Evolutionary conservation across 2,888 invertebrate genomes (phyloP).

Genomic region (Erebia epiphron): DNA sequence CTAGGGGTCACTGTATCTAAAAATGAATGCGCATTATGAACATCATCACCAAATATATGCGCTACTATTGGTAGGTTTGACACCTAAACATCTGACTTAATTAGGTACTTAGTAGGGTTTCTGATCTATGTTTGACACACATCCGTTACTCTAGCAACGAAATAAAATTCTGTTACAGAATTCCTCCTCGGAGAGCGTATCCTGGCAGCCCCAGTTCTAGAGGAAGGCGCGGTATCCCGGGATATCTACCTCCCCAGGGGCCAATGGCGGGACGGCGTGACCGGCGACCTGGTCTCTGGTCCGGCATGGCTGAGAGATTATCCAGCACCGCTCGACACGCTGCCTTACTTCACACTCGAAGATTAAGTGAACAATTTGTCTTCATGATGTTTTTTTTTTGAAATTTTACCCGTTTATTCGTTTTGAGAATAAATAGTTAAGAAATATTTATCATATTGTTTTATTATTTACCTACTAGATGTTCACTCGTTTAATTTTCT

Average conservation of each 20-base stretch:
- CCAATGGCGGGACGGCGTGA: constrained; percentile 84
- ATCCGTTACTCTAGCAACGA: too few relatives aligned
- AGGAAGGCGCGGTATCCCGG: constrained; percentile 82
- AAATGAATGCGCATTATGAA: too few relatives aligned
- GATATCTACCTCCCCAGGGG: constrained; percentile 88
- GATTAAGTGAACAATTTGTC: constrained; percentile 42
- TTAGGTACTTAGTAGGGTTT: too few relatives aligned
- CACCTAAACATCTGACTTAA: too few relatives aligned
- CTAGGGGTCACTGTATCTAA: too few relatives aligned
- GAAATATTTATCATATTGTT: neutral
- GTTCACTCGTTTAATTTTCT: too few relatives aligned
- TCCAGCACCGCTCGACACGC: constrained; percentile 83
- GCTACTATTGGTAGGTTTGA: too few relatives aligned
- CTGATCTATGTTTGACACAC: too few relatives aligned
- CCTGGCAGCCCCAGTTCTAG: constrained; percentile 87
- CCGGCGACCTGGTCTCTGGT: constrained; percentile 68
- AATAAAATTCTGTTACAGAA: constrained; percentile 70
- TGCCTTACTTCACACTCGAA: constrained; percentile 84
- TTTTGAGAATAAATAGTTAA: neutral
- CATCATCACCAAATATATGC: too few relatives aligned
- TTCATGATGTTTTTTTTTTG: neutral
- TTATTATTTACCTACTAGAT: neutral
- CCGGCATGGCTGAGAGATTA: constrained; percentile 83
- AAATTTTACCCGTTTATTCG: neutral
- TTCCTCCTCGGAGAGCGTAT: constrained; percentile 87